Conservation (phyloP, 2,113 vertebrate species). For the Brachirus orientalis region DNA sequence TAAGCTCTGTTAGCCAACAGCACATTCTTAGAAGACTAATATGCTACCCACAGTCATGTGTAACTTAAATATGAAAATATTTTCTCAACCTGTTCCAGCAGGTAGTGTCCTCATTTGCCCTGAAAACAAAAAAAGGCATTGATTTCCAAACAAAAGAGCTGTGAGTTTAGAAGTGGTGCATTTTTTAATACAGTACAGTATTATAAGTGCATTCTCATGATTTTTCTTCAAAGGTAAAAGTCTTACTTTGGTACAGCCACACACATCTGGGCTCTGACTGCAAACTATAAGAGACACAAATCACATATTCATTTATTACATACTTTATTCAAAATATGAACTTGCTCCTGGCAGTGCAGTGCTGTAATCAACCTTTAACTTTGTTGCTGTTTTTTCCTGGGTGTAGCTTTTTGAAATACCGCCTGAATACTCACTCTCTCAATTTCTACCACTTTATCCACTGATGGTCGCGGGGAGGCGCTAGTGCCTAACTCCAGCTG, state of each 20-base stretch:
- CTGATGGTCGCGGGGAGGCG: too few species aligned
- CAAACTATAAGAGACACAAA: slow-evolving; percentile 64
- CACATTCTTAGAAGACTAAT: neutral
- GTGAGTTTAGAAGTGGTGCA: neutral
- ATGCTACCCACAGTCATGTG: too few species aligned
- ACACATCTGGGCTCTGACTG: slow-evolving; percentile 77
- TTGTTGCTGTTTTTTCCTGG: too few species aligned
- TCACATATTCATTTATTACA: too few species aligned
- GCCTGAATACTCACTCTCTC: too few species aligned
- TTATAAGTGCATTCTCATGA: neutral
- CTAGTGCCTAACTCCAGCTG: too few species aligned
- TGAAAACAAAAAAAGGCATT: slow-evolving; percentile 40
- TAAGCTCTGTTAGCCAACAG: slow-evolving; percentile 63
- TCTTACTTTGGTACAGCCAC: slow-evolving; percentile 81
- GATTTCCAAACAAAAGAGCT: neutral
- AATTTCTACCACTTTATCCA: too few species aligned
- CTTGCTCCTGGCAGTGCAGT: too few species aligned
- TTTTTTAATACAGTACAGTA: neutral
- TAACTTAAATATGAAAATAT: neutral
- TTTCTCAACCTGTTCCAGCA: slow-evolving; percentile 70
- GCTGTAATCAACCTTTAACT: too few species aligned
- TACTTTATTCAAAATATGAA: too few species aligned
- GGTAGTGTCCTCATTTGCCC: slow-evolving; percentile 63
- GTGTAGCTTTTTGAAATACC: too few species aligned
- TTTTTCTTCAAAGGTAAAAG: neutral